Conservation (phyloP, 2,113 vertebrate genomes). For the Oryzias curvinotus region DNA sequence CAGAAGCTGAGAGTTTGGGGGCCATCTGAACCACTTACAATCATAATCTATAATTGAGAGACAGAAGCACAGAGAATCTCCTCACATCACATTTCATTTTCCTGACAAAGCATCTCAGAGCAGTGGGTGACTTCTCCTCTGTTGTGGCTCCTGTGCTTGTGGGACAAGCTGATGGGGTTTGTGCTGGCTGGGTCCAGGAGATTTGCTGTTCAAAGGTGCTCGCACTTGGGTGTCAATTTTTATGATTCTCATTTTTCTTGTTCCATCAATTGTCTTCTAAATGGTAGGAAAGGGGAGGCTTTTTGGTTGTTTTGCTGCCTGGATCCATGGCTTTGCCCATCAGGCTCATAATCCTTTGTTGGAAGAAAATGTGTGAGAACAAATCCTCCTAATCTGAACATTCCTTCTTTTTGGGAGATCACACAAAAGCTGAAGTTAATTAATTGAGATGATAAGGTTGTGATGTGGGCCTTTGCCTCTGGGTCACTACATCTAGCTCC, state of each 20-base stretch:
- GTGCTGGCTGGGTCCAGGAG: constrained; percentile 46
- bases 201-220: constrained; percentile 71
- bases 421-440: constrained; percentile 34
- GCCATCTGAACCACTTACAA: constrained; percentile 69
- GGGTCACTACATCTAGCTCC: constrained; percentile 47
- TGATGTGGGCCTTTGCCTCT: constrained; percentile 26
- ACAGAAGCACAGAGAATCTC: constrained; percentile 66
- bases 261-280: constrained; percentile 21
- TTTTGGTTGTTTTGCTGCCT: not conserved
- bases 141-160: constrained; percentile 48
- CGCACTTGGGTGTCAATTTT: constrained; percentile 44
- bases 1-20: constrained; percentile 75
- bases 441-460: constrained; percentile 51
- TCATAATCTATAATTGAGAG: constrained; percentile 77
- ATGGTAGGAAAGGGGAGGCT: not conserved
- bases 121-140: constrained; percentile 57
- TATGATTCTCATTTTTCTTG: constrained; percentile 45
- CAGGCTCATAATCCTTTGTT: constrained; percentile 36
- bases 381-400: constrained; percentile 49
- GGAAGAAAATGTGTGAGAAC: constrained; percentile 43
- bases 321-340: constrained; percentile 26
- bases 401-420: constrained; percentile 49
- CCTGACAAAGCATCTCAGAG: constrained; percentile 68
- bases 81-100: constrained; percentile 69
- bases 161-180: constrained; percentile 69